Percentiles rank a stretch among this genome's conserved stretches.
phyloP scores from a whole-genome alignment of 2,113 vertebrate species.

The Pongo pygmaeus region DNA sequence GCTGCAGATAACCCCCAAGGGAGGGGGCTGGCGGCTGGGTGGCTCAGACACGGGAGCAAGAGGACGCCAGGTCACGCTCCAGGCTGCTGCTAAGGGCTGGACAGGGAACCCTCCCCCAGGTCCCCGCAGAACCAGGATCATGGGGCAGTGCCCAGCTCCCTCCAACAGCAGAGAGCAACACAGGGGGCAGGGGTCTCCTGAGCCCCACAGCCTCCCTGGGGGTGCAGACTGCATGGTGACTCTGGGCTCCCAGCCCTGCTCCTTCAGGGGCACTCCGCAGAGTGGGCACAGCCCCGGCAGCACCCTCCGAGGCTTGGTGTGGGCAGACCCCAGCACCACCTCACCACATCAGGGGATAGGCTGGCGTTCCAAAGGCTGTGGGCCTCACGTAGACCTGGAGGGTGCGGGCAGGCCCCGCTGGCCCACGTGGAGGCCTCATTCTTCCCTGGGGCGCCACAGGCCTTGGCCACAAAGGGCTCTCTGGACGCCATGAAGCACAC shows the following conservation, averaged over 20 bases:
- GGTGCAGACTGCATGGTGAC: neutral
- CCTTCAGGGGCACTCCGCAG: neutral
- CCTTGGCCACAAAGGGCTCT: neutral
- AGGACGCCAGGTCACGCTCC: too few species aligned
- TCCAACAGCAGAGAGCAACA: too few species aligned
- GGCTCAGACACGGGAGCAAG: fast-evolving
- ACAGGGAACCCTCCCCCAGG: neutral
- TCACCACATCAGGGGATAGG: neutral
- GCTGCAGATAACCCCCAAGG: too few species aligned
- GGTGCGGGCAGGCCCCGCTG: neutral
- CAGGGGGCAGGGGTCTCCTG: neutral
- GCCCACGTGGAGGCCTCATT: neutral
- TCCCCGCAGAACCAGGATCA: neutral
- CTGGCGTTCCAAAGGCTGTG: neutral
- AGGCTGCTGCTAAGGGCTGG: neutral
- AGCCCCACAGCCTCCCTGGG: fast-evolving
- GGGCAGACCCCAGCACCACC: neutral
- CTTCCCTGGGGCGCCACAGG: neutral
- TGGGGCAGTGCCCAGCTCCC: neutral
- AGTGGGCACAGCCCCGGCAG: neutral
- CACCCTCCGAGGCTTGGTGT: neutral
- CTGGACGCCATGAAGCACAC: slow-evolving; percentile 21
- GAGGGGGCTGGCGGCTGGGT: too few species aligned
- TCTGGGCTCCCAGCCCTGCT: too few species aligned
- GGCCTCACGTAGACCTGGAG: slow-evolving; percentile 53